These are phyloP conservation scores for Lissonota sp. DNA, from an alignment of 2,888 invertebrate species.

Conservation along the genomic window DNA sequence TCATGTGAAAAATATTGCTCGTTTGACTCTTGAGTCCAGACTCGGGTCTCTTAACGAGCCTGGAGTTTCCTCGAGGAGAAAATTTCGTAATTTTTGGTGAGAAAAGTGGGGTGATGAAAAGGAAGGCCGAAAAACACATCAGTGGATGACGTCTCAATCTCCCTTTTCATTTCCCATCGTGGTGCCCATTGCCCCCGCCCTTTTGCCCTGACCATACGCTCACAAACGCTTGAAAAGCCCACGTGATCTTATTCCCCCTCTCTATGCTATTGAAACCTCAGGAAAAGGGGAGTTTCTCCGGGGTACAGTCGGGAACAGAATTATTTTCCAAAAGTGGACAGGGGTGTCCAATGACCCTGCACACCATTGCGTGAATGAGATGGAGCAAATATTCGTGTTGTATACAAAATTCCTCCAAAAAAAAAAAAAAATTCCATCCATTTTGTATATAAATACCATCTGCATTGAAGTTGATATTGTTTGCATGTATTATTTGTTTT, in stretches of 20 bases:
- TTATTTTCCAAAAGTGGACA: constrained; percentile 52
- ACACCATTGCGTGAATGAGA: no score
- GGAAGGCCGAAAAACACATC: constrained; percentile 74
- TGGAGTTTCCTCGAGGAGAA: constrained; percentile 51
- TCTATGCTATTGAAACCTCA: constrained; percentile 51
- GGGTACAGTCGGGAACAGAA: constrained; percentile 69
- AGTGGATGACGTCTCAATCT: constrained; percentile 83
- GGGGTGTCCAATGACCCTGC: constrained; percentile 65
- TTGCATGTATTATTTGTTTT: no score
- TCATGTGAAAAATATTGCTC: constrained; percentile 70
- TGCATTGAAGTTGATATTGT: no score
- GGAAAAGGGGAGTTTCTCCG: constrained; percentile 68
- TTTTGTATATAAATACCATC: no score
- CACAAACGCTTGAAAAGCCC: constrained; percentile 65
- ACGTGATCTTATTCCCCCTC: constrained; percentile 60
- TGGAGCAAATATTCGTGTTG: no score
- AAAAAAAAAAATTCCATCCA: no score
- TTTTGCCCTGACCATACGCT: constrained; percentile 74
- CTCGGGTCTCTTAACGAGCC: constrained; percentile 72
- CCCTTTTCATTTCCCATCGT: constrained; percentile 77
- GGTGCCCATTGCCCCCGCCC: constrained; percentile 80
- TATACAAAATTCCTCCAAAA: no score
- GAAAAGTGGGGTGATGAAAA: constrained; percentile 67
- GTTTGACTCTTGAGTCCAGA: constrained; percentile 63
- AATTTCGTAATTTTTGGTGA: constrained; percentile 54